phyloP scores from a whole-genome alignment of 35 echinoderm and acorn worm genomes.

The Strongylocentrotus purpuratus region DNA sequence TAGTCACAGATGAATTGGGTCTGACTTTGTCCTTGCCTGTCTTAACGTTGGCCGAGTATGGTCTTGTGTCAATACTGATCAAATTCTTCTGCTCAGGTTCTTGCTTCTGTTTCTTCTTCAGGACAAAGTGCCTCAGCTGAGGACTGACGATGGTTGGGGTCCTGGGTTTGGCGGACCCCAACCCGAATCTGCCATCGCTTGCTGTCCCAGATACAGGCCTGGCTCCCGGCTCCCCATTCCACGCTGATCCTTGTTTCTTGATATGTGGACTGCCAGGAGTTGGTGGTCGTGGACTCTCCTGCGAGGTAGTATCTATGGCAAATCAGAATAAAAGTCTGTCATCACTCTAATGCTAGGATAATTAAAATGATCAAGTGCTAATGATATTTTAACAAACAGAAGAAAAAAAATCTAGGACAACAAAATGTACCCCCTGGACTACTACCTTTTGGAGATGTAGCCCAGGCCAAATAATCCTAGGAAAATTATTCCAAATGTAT shows the following conservation, averaged over 20 bases:
- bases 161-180: neutral
- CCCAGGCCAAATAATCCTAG: too few relatives aligned
- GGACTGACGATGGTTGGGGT: slow-evolving; percentile 26
- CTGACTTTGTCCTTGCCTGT: neutral
- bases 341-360: neutral
- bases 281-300: neutral
- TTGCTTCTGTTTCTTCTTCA: slow-evolving; percentile 8
- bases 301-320: neutral
- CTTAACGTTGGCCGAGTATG: slow-evolving; percentile 24
- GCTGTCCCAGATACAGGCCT: neutral
- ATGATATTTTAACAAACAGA: neutral
- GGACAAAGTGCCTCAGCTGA: slow-evolving; percentile 42
- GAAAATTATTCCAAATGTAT: too few relatives aligned
- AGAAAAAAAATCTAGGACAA: neutral
- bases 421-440: neutral
- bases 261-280: neutral
- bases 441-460: neutral
- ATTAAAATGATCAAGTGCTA: neutral
- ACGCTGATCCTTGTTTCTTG: slow-evolving; percentile 21
- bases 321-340: neutral
- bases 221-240: neutral
- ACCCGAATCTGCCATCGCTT: neutral
- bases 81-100: neutral
- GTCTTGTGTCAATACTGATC: slow-evolving; percentile 39
- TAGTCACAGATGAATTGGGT: slow-evolving; percentile 65